Base-by-base conservation (phyloP, 2,888 invertebrate species). In the Euspilapteryx auroguttella region DNA sequence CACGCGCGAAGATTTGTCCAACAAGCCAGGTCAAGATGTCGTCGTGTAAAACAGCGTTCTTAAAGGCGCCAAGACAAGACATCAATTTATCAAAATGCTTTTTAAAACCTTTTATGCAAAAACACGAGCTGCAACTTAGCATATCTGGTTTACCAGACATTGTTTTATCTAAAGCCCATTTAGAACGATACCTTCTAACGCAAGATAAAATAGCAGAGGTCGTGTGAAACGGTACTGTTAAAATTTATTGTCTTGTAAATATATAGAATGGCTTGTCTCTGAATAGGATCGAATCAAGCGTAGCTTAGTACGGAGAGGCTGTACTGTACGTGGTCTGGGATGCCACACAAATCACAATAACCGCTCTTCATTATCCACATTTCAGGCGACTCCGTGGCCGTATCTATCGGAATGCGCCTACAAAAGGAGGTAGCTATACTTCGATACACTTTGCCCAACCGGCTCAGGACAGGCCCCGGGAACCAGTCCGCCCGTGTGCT, bases 371-470 rank as follows among this genome's bases (percentile, higher is more conserved):
- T 73, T 69, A 68, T 59, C 61, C 63, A 48, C 66, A 62, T 69
- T 66, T 66, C 63, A 62, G 52, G 55, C 47, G 38, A 43, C 38
- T 14, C 47, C 47, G 45, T 48, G 55, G 49, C 46, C 50, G 62
- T 58, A 59, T 59, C 65, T 68, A 66, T 69, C 58, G 73, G 73
- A 73, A 73, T 73, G 73, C 56, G 61, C 57, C 56, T 53, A 61
- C 69, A 64, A 65, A 69, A 30, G 30, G 53, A 52, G 43, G 55
- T 55, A 59, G 55, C 55, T 55, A 58, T 56, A 55, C 63, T 17
- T 5, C 17, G 63, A 62, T 65, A 62, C 61, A 65, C 55, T 65
- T 65, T 55, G 59, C 44, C 48, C 59, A 56, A 71, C 73, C 71
- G 73, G 73, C 71, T 69, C 44, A 40, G 44, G 4, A 17, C 13